These are phyloP conservation scores for Leptothorax acervorum DNA, from an alignment of 2,888 invertebrate species.

Conservation along the genomic window DNA sequence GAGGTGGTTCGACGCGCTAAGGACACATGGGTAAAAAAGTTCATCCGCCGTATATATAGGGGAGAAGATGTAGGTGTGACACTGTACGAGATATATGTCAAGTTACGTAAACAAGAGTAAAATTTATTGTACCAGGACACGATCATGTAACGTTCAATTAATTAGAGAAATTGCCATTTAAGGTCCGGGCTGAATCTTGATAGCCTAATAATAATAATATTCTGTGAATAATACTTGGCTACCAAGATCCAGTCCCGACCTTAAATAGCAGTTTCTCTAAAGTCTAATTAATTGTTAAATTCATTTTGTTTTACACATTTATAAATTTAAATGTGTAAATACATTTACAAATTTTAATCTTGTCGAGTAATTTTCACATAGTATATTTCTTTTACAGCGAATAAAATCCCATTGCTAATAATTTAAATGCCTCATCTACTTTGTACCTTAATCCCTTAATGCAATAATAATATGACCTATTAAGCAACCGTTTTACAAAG, in stretches of 20 bases:
- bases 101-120: neutral
- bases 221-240: too few species aligned
- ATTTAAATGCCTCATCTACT: neutral
- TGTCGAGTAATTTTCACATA: neutral
- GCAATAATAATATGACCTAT: neutral
- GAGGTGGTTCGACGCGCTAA: constrained; percentile 91
- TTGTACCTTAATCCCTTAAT: neutral
- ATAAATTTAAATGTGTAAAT: neutral
- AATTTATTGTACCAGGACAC: neutral
- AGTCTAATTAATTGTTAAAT: neutral
- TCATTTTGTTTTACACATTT: neutral
- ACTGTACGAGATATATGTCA: neutral
- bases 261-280: too few species aligned
- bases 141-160: too few species aligned
- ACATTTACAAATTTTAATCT: neutral
- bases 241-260: too few species aligned
- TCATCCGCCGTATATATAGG: neutral
- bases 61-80: neutral
- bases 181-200: too few species aligned
- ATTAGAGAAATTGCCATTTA: too few species aligned
- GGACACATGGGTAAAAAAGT: constrained; percentile 88
- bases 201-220: too few species aligned
- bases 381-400: neutral
- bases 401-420: neutral
- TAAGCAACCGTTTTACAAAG: neutral